Conservation (phyloP, 2,888 invertebrate species). For the Leptopterna dolabrata region DNA sequence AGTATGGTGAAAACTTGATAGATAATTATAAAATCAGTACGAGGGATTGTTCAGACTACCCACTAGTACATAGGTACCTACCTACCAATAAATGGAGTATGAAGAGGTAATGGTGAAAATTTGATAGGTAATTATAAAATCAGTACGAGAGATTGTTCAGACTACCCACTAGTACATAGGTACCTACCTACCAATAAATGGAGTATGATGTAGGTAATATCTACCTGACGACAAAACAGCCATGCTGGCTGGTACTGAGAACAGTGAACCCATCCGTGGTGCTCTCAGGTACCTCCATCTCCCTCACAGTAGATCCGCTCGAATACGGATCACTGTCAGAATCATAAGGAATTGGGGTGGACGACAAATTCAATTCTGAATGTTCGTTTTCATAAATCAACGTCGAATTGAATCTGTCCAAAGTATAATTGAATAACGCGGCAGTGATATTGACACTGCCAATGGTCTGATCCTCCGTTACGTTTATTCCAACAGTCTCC, state of each 20-base stretch:
- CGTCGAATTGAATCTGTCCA: neutral
- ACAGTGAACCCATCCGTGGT: slow-evolving; percentile 55
- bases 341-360: neutral
- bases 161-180: too few species aligned
- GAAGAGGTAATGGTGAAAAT: too few species aligned
- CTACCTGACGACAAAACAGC: neutral
- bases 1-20: too few species aligned
- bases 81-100: too few species aligned
- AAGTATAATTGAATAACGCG: neutral
- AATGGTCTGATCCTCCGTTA: neutral
- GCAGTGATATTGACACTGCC: neutral
- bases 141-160: too few species aligned
- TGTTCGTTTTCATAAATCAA: neutral
- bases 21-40: too few species aligned
- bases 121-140: too few species aligned
- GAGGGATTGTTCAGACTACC: too few species aligned
- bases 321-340: neutral
- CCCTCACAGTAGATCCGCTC: neutral
- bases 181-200: too few species aligned
- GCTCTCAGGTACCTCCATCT: slow-evolving; percentile 64
- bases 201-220: too few species aligned
- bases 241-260: slow-evolving; percentile 50
- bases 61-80: too few species aligned
- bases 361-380: neutral
- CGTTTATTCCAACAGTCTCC: neutral